These are phyloP conservation scores for Aramus guarauna DNA, from an alignment of 2,113 vertebrate species.

Conservation along the genomic window DNA sequence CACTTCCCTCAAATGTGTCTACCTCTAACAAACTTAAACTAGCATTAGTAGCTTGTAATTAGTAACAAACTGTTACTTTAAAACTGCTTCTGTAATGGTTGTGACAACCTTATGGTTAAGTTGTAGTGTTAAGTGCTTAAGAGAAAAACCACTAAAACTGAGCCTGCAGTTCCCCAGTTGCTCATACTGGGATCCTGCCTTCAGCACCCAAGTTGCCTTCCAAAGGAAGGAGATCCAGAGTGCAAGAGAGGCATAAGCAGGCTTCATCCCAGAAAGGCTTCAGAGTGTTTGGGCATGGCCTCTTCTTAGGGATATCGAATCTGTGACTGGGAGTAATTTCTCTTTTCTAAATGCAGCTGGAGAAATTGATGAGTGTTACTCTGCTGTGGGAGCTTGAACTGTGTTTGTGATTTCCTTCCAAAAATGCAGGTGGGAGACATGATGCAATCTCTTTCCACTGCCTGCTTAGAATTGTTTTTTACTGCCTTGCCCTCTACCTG, in stretches of 20 bases:
- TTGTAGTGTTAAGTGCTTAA: neutral
- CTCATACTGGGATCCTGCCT: neutral
- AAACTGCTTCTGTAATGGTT: neutral
- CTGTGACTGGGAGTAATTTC: neutral
- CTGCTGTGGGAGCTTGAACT: neutral
- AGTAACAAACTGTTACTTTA: neutral
- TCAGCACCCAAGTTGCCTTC: neutral
- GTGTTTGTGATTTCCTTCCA: neutral
- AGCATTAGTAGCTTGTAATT: neutral
- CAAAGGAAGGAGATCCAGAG: neutral
- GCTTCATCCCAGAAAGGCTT: neutral
- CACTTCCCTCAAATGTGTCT: neutral
- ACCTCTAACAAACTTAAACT: neutral
- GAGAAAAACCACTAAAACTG: too few relatives aligned
- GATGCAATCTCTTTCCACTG: neutral
- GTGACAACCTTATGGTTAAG: neutral
- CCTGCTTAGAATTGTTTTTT: neutral
- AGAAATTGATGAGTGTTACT: neutral
- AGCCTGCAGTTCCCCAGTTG: neutral
- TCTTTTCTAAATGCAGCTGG: neutral
- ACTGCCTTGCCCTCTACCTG: neutral
- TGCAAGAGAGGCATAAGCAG: neutral
- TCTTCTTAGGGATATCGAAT: neutral
- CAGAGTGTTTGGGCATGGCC: neutral
- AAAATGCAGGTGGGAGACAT: neutral